A percentile compares a stretch with the other conserved stretches of the same genome.
Conservation (phyloP, 2,113 vertebrate genomes). For the Epinephelus moara region DNA sequence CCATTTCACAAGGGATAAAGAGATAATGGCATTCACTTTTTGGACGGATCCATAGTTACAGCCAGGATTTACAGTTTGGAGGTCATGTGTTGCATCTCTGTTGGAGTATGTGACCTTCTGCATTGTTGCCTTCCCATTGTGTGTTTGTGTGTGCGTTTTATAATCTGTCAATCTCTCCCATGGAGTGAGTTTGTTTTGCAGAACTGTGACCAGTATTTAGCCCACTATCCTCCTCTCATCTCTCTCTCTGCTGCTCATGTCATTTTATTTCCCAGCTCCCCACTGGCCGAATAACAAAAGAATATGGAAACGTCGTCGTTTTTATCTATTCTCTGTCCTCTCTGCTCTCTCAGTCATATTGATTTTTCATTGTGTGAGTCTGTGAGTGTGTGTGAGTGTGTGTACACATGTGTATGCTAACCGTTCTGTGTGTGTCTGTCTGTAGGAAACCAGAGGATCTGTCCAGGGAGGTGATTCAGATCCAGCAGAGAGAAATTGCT, state of each 20-base stretch:
- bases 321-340: constrained; percentile 43
- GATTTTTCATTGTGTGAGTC: constrained; percentile 50
- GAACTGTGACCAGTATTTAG: constrained; percentile 59
- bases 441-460: constrained; percentile 95
- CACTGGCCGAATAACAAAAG: constrained; percentile 53
- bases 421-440: constrained; percentile 52
- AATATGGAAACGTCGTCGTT: constrained; percentile 50
- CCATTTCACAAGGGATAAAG: constrained; percentile 23
- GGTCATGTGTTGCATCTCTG: background rate
- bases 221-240: constrained; percentile 48
- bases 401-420: constrained; percentile 41
- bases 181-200: constrained; percentile 60
- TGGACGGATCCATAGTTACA: background rate
- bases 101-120: constrained; percentile 14
- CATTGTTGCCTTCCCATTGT: constrained; percentile 6
- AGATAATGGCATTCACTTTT: background rate
- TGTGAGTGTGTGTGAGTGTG: background rate
- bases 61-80: background rate
- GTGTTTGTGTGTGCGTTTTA: constrained; percentile 9
- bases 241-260: constrained; percentile 54
- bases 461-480: constrained; percentile 91
- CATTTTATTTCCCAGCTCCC: constrained; percentile 56
- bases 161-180: constrained; percentile 54
- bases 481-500: constrained; percentile 92
- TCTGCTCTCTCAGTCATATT: constrained; percentile 44